Conservation (phyloP, 2,888 invertebrate species). For the Sesia bembeciformis region DNA sequence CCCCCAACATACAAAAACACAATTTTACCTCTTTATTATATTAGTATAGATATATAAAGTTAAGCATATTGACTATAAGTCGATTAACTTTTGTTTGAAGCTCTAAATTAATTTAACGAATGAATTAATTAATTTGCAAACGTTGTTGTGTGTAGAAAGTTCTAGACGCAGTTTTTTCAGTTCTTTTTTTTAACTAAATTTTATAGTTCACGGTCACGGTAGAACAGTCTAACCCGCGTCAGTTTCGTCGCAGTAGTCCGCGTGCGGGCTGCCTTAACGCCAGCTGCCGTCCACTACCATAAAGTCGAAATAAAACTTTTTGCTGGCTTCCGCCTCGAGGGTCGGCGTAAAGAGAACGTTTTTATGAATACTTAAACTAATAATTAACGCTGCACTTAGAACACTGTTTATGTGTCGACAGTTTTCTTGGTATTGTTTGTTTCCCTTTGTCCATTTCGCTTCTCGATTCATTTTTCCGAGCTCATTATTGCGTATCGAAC, state of each 20-base stretch:
- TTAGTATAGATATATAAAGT: too few species aligned
- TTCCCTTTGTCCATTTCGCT: slow-evolving; percentile 28
- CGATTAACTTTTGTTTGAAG: too few species aligned
- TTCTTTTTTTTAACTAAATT: too few species aligned
- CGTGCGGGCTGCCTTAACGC: slow-evolving; percentile 23
- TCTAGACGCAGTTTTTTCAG: too few species aligned
- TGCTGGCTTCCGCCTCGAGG: slow-evolving; percentile 21
- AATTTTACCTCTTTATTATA: too few species aligned
- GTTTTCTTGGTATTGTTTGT: slow-evolving; percentile 51
- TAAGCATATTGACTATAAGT: too few species aligned
- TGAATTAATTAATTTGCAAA: too few species aligned
- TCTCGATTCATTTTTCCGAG: slow-evolving; percentile 39
- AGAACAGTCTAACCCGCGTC: too few species aligned
- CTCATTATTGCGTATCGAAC: slow-evolving; percentile 45
- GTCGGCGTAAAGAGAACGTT: slow-evolving; percentile 19
- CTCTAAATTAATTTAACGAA: too few species aligned
- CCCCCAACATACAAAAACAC: too few species aligned
- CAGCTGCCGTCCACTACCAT: slow-evolving; percentile 31
- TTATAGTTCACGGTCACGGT: too few species aligned
- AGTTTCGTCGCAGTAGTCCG: neutral
- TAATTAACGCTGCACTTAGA: slow-evolving; percentile 56
- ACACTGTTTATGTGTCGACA: slow-evolving; percentile 45
- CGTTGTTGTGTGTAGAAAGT: too few species aligned
- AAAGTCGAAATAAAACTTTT: slow-evolving; percentile 37
- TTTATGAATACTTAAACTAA: slow-evolving; percentile 60